These are phyloP conservation scores for Metallyticus violacea DNA, from an alignment of 2,888 invertebrate species.

Conservation along the genomic window DNA sequence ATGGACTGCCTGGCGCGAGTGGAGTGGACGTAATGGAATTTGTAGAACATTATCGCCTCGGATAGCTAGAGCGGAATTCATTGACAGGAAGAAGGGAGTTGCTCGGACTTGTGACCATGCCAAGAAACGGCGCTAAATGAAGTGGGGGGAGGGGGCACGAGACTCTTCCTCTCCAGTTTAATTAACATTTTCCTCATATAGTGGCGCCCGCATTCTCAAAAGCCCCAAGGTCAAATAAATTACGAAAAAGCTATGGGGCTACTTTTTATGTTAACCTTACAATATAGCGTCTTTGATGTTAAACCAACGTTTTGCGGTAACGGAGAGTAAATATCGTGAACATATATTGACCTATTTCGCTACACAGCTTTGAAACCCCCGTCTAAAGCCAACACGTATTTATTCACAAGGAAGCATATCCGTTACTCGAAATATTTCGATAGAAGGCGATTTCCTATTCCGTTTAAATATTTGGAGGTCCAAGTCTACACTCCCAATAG, in stretches of 20 bases:
- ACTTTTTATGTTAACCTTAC: background rate
- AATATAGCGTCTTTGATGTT: background rate
- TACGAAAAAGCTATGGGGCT: background rate
- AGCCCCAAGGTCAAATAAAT: background rate
- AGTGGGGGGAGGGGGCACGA: background rate
- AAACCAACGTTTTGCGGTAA: background rate
- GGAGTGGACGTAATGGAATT: no score
- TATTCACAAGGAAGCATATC: background rate
- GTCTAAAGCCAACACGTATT: no score
- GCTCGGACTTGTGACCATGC: background rate
- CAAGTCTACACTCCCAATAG: background rate
- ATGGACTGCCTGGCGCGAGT: background rate
- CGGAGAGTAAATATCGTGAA: no score
- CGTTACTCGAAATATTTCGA: background rate
- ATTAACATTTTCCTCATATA: background rate
- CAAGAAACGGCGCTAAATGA: background rate
- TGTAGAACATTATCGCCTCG: background rate
- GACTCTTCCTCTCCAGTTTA: background rate
- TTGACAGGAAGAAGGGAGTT: no score
- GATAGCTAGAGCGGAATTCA: background rate
- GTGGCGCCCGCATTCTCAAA: background rate
- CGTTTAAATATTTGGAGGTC: background rate
- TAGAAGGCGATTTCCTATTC: background rate
- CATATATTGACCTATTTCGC: background rate
- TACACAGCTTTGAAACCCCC: background rate